Evolutionary conservation across 2,888 invertebrate species (phyloP), one percentile per base, ranked within the genome.

Genomic region (Troides oblongomaculatus): DNA sequence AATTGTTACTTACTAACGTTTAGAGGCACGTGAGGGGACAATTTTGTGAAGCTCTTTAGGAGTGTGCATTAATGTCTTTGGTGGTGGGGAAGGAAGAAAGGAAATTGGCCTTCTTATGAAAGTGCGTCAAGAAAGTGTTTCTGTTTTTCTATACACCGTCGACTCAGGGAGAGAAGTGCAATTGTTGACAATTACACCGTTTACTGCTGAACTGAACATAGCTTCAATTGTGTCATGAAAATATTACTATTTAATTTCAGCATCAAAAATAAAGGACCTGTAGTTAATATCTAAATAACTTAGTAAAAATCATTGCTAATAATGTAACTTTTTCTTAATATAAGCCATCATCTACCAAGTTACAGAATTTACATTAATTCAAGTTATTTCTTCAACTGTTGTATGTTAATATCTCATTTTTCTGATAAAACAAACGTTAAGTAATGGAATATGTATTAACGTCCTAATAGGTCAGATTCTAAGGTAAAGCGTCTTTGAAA

Each of bases 41-140:
- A 69, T 72, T 74, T 64, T 30, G 73, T 53, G 39, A 66, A 72
- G 73, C 75, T 73, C 72, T 73, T 73, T 69, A 70, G 53, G 66
- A 66, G 57, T 68, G 53, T 66, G 64, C 66, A 67, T 62, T 66
- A 64, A 69, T 21, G 67, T 64, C 65, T 65, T 58, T 21, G 46
- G 23, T 56, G 62, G 60, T 18, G 69, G 61, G 18, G 60, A 60
- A 61, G 56, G 62, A 61, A 57, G 64, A 59, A 60, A 30, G 69
- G 69, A 64, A 69, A 69, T 69, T 65, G 62, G 64, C 65, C 70
- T 59, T 70, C 63, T 70, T 66, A 66, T 66, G 59, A 62, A 70
- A 70, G 66, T 23, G 30, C 12, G 30, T 23, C 57, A 57, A 58
- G 57, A 25, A 58, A 66, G 66, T 68, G 61, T 71, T 72, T 68